Evolutionary conservation across 2,888 invertebrate species (phyloP).

Genomic region (Heteromurus nitidus): DNA sequence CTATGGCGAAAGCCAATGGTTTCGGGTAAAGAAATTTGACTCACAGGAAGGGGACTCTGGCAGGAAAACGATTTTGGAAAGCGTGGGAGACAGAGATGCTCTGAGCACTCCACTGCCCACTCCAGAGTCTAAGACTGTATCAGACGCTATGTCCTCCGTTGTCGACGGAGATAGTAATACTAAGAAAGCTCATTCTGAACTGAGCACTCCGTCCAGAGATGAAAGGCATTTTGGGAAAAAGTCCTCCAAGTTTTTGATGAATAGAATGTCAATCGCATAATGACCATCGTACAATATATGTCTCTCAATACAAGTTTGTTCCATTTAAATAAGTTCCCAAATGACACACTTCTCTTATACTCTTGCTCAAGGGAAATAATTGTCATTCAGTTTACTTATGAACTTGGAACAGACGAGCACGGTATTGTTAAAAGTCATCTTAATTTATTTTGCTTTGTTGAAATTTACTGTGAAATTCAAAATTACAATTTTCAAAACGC

Average conservation of each 20-base stretch:
- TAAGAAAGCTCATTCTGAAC: conserved; percentile 20
- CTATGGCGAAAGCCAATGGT: conserved; percentile 73
- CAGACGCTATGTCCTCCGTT: background rate
- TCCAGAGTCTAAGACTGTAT: conserved; percentile 43
- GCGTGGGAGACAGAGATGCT: background rate
- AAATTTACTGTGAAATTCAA: no score
- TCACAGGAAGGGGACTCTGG: conserved; percentile 18
- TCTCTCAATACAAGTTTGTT: no score
- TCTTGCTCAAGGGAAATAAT: no score
- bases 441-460: no score
- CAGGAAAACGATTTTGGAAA: background rate
- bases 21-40: conserved; percentile 61
- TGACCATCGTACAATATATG: background rate
- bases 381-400: no score
- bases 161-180: background rate
- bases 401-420: no score
- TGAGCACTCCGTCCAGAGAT: background rate
- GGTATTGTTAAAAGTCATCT: no score
- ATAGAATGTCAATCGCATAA: conserved; percentile 45
- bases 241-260: conserved; percentile 59
- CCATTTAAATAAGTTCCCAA: no score
- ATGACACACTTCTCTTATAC: no score
- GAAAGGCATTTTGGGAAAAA: conserved; percentile 45
- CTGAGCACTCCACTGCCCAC: conserved; percentile 45
- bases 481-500: no score